A percentile compares a stretch with the other conserved stretches of the same genome.
Evolutionary conservation across 2,797 vertebrate species (phyloP).

Genomic region (Spheniscus humboldti): DNA sequence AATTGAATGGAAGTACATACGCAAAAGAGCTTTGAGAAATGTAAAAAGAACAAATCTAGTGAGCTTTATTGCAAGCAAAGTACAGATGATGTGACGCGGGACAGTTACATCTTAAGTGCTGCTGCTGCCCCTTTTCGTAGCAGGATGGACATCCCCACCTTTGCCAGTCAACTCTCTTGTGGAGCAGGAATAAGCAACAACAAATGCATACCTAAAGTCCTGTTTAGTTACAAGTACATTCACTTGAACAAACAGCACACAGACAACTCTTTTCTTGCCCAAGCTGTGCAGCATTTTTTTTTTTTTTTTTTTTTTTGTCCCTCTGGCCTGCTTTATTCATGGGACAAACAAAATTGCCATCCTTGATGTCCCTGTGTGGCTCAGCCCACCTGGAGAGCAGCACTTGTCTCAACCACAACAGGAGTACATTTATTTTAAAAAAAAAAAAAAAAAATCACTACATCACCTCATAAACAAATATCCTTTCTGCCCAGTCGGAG

Average conservation of each 20-base stretch:
- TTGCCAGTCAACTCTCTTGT: background rate
- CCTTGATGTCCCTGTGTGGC: background rate
- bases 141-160: background rate
- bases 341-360: background rate
- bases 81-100: background rate
- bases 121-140: fast-evolving
- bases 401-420: background rate
- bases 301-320: background rate
- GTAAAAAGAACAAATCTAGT: background rate
- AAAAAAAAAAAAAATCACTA: background rate
- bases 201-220: background rate
- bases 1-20: fast-evolving
- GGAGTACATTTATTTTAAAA: background rate
- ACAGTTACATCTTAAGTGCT: background rate
- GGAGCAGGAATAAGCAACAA: background rate
- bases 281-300: too few species aligned
- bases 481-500: background rate
- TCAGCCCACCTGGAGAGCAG: background rate
- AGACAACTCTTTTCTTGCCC: background rate
- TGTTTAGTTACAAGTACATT: background rate
- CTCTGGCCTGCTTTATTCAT: background rate
- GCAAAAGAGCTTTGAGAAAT: background rate
- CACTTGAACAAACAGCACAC: background rate
- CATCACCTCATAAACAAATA: background rate
- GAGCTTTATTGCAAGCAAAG: background rate